These are phyloP conservation scores for Phyllotreta cruciferae DNA, from an alignment of 2,888 invertebrate species.

Conservation along the genomic window DNA sequence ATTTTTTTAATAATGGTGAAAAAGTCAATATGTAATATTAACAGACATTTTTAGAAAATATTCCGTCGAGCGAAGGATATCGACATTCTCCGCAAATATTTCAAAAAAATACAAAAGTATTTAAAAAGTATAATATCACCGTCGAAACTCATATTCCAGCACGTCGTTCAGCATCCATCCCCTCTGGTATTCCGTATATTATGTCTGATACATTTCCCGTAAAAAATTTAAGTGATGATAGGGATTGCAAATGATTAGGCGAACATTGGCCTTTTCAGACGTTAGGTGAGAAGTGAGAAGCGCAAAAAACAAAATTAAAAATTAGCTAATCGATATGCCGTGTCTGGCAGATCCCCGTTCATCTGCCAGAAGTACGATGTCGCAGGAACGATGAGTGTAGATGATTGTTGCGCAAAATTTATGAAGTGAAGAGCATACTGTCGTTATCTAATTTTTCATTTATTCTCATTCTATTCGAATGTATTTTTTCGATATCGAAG, in stretches of 20 bases:
- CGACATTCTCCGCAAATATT: neutral
- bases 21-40: neutral
- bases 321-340: slow-evolving; percentile 37
- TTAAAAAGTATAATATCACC: slow-evolving; percentile 9
- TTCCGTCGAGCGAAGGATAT: neutral
- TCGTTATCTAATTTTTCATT: too few species aligned
- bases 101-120: slow-evolving; percentile 8
- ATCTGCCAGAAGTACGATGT: slow-evolving; percentile 29
- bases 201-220: slow-evolving; percentile 4
- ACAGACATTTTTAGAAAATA: slow-evolving; percentile 3
- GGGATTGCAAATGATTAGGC: slow-evolving; percentile 15
- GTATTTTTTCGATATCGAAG: too few species aligned
- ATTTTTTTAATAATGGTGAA: too few species aligned
- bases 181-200: slow-evolving; percentile 6
- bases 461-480: too few species aligned
- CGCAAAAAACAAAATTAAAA: slow-evolving; percentile 37
- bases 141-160: neutral
- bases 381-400: slow-evolving; percentile 28
- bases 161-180: neutral
- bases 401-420: slow-evolving; percentile 35
- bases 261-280: slow-evolving; percentile 32
- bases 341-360: slow-evolving; percentile 35
- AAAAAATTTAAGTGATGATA: slow-evolving; percentile 13
- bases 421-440: slow-evolving; percentile 29
- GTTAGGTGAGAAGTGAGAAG: slow-evolving; percentile 34